Evolutionary conservation across 2,113 vertebrate genomes (phyloP).

Genomic region (Elanoides forficatus): DNA sequence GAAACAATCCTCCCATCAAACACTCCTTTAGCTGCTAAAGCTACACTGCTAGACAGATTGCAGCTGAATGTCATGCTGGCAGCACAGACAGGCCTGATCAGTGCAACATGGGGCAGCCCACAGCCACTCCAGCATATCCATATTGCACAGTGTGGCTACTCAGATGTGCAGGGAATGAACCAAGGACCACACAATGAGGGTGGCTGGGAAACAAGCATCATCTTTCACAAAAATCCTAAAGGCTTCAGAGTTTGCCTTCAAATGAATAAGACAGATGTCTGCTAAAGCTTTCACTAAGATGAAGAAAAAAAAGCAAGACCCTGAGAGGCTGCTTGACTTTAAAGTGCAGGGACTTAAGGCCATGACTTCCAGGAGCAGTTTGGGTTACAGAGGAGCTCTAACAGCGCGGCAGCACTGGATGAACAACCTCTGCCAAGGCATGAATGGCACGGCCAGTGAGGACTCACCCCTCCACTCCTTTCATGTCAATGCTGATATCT

Average conservation of each 20-base stretch:
- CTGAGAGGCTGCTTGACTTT: not conserved
- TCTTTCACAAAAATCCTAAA: not conserved
- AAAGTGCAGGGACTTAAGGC: not conserved
- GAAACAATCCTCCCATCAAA: not conserved
- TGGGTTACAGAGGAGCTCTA: not conserved
- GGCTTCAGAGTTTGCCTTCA: not conserved
- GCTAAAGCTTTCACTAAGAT: not conserved
- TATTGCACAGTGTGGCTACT: not conserved
- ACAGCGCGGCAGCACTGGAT: not conserved
- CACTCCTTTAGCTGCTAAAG: not conserved
- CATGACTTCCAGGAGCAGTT: not conserved
- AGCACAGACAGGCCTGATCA: not conserved
- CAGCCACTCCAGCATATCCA: not conserved
- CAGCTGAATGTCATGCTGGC: not conserved
- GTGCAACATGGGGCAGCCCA: not conserved
- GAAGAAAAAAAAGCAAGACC: not conserved
- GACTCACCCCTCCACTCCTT: constrained; percentile 92
- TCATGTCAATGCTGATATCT: constrained; percentile 94
- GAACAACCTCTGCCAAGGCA: not conserved
- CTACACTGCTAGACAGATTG: not conserved
- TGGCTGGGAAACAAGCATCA: not conserved
- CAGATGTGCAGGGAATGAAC: not conserved
- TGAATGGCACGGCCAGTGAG: not conserved
- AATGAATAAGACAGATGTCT: not conserved
- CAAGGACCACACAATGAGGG: not conserved